Conservation (phyloP, 2,113 vertebrate genomes). For the Tenebrosternarchus preto region DNA sequence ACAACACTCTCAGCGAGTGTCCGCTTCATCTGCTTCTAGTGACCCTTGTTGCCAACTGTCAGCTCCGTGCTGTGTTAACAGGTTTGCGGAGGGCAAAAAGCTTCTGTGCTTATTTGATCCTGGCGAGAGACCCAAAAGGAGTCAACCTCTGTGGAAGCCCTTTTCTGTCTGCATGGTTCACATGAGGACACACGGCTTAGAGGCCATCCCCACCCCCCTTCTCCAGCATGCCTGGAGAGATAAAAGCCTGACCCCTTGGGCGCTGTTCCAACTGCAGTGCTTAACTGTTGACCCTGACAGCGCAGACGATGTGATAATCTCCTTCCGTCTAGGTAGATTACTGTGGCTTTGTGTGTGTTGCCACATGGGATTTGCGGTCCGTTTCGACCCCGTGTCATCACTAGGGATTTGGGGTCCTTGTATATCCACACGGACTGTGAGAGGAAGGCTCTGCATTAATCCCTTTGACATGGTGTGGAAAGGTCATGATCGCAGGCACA, state of each 20-base stretch:
- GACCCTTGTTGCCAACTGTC: too few relatives aligned
- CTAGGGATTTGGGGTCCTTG: not conserved
- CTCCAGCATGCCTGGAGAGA: not conserved
- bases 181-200: not conserved
- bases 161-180: not conserved
- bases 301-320: slow-evolving; percentile 6
- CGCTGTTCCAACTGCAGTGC: not conserved
- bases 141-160: not conserved
- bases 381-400: not conserved
- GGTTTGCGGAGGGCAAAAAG: too few relatives aligned
- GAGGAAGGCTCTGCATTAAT: not conserved
- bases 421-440: not conserved
- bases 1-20: not conserved
- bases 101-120: too few relatives aligned
- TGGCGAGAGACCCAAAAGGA: not conserved
- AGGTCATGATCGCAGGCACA: not conserved
- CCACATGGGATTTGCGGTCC: not conserved
- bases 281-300: slow-evolving; percentile 4
- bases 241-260: not conserved
- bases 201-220: not conserved
- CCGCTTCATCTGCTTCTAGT: too few relatives aligned
- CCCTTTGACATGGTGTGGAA: not conserved
- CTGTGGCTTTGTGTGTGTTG: slow-evolving; percentile 1
- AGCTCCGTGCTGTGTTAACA: too few relatives aligned
- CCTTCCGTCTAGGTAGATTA: not conserved